These are phyloP conservation scores for Halocaridina rubra DNA, from an alignment of 2,888 invertebrate genomes.

Conservation along the genomic window DNA sequence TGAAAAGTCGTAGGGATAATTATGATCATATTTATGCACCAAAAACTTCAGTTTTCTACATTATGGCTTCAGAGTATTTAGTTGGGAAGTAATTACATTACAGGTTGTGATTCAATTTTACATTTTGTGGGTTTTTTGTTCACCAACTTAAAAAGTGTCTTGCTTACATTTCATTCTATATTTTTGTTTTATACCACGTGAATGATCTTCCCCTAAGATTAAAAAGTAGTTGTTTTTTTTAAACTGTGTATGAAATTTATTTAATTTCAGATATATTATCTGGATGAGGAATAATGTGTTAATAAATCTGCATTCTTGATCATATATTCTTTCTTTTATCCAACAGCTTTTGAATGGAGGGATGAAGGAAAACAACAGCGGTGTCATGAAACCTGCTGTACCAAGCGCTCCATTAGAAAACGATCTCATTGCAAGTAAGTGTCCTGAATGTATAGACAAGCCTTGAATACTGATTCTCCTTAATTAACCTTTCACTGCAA, in stretches of 20 bases:
- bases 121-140: background rate
- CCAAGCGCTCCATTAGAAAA: constrained; percentile 53
- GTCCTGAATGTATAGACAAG: background rate
- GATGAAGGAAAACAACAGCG: constrained; percentile 27
- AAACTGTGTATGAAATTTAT: too few relatives aligned
- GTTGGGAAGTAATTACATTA: too few relatives aligned
- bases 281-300: background rate
- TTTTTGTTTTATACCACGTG: background rate
- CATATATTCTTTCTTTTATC: background rate
- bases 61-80: too few relatives aligned
- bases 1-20: too few relatives aligned
- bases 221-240: too few relatives aligned
- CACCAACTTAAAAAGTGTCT: background rate
- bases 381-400: constrained; percentile 36
- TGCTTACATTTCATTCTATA: background rate
- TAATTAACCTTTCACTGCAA: too few relatives aligned
- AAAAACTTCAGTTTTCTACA: too few relatives aligned
- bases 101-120: too few relatives aligned
- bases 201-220: background rate
- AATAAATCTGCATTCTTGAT: background rate
- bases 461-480: too few relatives aligned
- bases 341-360: constrained; percentile 47
- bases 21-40: too few relatives aligned
- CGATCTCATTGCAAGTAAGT: constrained; percentile 60
- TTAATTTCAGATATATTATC: too few relatives aligned